Conservation (phyloP, 2,797 vertebrate species). For the Pseudochaenichthys georgianus region DNA sequence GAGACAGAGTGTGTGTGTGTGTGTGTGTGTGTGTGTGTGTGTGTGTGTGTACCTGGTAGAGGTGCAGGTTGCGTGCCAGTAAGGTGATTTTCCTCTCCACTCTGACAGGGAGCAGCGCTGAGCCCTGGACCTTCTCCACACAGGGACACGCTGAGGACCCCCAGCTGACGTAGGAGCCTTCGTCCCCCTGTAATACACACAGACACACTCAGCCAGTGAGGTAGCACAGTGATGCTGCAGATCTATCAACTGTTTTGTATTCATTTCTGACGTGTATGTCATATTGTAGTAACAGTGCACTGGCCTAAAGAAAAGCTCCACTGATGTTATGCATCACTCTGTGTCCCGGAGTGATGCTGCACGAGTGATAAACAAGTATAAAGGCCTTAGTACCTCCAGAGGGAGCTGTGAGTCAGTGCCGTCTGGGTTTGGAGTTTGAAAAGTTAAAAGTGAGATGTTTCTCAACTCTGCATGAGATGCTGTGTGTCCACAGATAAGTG, state of each 20-base stretch:
- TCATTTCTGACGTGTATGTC: no score
- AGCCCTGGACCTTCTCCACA: slow-evolving; percentile 91
- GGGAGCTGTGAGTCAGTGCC: neutral
- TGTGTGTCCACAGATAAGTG: no score
- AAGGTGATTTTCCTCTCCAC: slow-evolving; percentile 91
- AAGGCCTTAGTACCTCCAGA: no score
- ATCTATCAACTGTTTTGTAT: neutral
- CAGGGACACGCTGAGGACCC: slow-evolving; percentile 93
- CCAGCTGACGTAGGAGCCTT: slow-evolving; percentile 81
- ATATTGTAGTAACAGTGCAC: no score
- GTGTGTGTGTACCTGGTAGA: slow-evolving; percentile 88
- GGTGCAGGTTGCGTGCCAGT: slow-evolving; percentile 91
- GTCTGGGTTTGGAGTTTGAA: neutral
- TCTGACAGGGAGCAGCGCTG: slow-evolving; percentile 89
- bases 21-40: slow-evolving; percentile 5
- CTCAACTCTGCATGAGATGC: no score
- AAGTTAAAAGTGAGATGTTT: neutral
- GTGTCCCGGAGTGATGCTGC: neutral
- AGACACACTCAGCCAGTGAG: neutral
- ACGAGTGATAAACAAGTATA: neutral
- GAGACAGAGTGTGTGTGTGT: neutral
- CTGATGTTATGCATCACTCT: no score
- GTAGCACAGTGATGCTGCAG: neutral
- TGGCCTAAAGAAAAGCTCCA: no score
- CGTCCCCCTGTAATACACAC: slow-evolving; percentile 80